Base-by-base conservation (phyloP, 2,797 vertebrate species). In the Huso huso region DNA sequence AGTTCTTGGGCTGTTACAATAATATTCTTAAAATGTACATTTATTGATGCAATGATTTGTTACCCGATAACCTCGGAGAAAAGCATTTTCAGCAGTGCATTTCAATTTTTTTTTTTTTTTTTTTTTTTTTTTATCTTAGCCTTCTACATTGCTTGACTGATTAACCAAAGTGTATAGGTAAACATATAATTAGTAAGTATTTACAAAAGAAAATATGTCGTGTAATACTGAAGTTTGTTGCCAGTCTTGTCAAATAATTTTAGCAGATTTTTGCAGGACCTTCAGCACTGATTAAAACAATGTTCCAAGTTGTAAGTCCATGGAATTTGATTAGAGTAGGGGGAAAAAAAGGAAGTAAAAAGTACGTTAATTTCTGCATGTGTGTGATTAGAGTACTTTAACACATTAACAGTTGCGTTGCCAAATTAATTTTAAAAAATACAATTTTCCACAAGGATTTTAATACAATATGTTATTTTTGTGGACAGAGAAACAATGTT, bases 161-260 rank as follows among this genome's bases (percentile, higher is more conserved):
- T 79, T 87, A 89, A 90, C 89, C 89, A 91, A 91, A 91, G 89
- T 91, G 89, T 91, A 90, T 80, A 79, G 86, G 89, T 88, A 81
- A 82, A 84, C 86, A 86, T 87, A 82, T 37, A 37, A 37, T 37
- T 37, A 37, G 37, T 37, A 37, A 37, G 37, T 37, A 37, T 83
- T 87, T 82, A 80, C 79, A 82, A 81, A 82, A 82, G 73, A 80
- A 84, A 86, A 88, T 76, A 78, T 77, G 70, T 76, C 64, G 64
- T 70, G 68, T 53, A 48, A 58, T 48, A 63, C 51, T 59, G 37
- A 66, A 53, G 66, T 74, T 79, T 77, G 77, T 77, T 62, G 68
- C 78, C 75, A 77, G 76, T 72, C 74, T 68, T 72, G 70, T 75
- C 53, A 60, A 48, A 51, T 61, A 48, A 59, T 73, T 37, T 63